Base-by-base conservation (phyloP, 2,888 invertebrate species). In the Mayetiola destructor region DNA sequence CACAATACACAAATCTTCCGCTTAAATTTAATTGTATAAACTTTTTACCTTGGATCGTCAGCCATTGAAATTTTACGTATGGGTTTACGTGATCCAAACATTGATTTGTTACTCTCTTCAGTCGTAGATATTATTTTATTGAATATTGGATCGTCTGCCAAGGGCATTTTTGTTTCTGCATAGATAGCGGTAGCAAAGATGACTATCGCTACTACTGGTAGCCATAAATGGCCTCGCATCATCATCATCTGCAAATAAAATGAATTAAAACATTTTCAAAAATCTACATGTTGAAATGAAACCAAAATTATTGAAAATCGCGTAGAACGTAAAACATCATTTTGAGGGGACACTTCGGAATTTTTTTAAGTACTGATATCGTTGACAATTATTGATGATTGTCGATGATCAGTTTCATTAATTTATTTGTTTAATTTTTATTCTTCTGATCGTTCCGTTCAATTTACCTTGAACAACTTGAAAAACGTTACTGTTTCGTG, bases 171-270 rank as follows among this genome's bases (percentile, higher is more conserved):
- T 6, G 16, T 14, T n/a, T 23, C 27, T n/a, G 23, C n/a, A 23
- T 30, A 35, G n/a, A 14, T 23, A 29, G 16, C 12, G 68, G 66
- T 58, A 66, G 64, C 52, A 63, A 62, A 59, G 61, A 65, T 59
- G 65, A 61, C 56, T 66, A 65, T 62, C 66, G 69, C 62, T 62
- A 69, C 62, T 62, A 68, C 63, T 64, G 68, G 68, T 68, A 71
- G 72, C 67, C 68, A 68, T 60, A 65, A 66, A 68, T 71, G 71
- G 70, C 68, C 67, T 64, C 68, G 64, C 71, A 71, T 71, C 57
- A 40, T 60, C 3, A 59, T 60, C 58, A 6, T 58, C 56, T 53
- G 20, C 40, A 55, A 56, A 59, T 36, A 56, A 23, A 48, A 27
- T 32, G 52, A 39, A 54, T n/a, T n/a, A n/a, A n/a, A n/a, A n/a